These are phyloP conservation scores for Pantherophis guttatus DNA, from an alignment of 2,113 vertebrate species.

Conservation along the genomic window DNA sequence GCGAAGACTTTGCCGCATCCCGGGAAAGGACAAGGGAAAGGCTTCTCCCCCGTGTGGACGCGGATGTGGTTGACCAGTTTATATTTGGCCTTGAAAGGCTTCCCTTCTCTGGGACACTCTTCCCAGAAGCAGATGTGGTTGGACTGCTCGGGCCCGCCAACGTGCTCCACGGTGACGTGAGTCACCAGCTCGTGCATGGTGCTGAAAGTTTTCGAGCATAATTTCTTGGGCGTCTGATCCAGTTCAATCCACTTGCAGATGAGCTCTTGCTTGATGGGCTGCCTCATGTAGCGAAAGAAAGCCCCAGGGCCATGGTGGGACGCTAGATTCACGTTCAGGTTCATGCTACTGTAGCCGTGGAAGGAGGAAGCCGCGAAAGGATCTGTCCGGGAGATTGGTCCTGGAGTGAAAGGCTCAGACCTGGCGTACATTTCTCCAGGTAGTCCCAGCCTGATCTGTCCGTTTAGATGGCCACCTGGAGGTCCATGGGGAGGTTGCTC, in stretches of 20 bases:
- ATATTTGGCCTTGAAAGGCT: slow-evolving; percentile 99
- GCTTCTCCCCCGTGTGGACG: slow-evolving; percentile 98
- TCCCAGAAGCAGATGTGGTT: slow-evolving; percentile 99
- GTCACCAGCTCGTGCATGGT: slow-evolving; percentile 98
- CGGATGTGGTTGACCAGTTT: slow-evolving; percentile 99
- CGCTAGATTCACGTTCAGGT: slow-evolving; percentile 82
- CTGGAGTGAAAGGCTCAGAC: slow-evolving; percentile 91
- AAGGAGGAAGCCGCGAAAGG: slow-evolving; percentile 86
- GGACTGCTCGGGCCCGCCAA: slow-evolving; percentile 96
- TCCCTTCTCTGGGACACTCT: slow-evolving; percentile 97
- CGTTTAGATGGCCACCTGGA: slow-evolving; percentile 91
- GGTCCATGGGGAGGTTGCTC: slow-evolving; percentile 87
- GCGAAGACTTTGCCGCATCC: slow-evolving; percentile 99
- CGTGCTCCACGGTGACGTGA: slow-evolving; percentile 98
- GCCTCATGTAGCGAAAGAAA: slow-evolving; percentile 98
- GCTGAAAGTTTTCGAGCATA: slow-evolving; percentile 97
- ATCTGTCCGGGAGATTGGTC: slow-evolving; percentile 89
- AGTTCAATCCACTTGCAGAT: slow-evolving; percentile 97
- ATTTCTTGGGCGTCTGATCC: slow-evolving; percentile 82
- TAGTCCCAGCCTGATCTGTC: slow-evolving; percentile 97
- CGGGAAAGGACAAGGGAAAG: slow-evolving; percentile 97
- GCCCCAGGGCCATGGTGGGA: slow-evolving; percentile 89
- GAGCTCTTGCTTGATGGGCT: slow-evolving; percentile 97
- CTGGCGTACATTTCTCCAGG: slow-evolving; percentile 97
- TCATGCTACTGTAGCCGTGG: slow-evolving; percentile 88